Percentiles rank a stretch among this genome's conserved stretches.
Conservation (phyloP, 2,797 vertebrate genomes). For the Ispidina picta region DNA sequence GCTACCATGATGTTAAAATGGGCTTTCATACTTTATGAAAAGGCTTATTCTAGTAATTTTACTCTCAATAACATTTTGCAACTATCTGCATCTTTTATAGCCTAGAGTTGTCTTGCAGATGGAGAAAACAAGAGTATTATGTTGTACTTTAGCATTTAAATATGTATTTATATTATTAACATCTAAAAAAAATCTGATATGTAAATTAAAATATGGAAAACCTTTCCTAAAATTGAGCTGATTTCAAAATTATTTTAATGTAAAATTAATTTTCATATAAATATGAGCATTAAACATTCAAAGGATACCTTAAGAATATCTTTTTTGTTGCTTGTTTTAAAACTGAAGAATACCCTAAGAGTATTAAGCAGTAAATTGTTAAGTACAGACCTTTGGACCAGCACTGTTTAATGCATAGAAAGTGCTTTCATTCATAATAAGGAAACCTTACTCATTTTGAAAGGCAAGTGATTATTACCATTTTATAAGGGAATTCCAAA, state of each 20-base stretch:
- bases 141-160: slow-evolving; percentile 2
- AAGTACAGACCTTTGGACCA: slow-evolving; percentile 36
- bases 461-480: slow-evolving; percentile 15
- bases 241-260: slow-evolving; percentile 31
- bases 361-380: neutral
- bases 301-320: neutral
- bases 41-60: neutral
- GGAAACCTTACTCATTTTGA: slow-evolving; percentile 14
- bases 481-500: slow-evolving; percentile 37
- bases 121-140: neutral
- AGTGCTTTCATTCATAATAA: slow-evolving; percentile 33
- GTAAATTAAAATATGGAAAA: slow-evolving; percentile 20
- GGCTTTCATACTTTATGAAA: neutral
- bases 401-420: slow-evolving; percentile 1
- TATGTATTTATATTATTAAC: slow-evolving; percentile 5
- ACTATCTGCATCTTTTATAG: neutral
- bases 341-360: neutral
- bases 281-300: slow-evolving; percentile 32
- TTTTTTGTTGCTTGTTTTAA: neutral
- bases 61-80: neutral
- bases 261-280: slow-evolving; percentile 34
- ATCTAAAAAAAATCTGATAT: neutral
- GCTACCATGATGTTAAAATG: neutral
- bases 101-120: neutral
- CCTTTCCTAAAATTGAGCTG: neutral